Percentiles rank a stretch among this genome's conserved stretches.
These are phyloP conservation scores for Cottus gobio DNA, from an alignment of 2,113 vertebrate species.

Conservation along the genomic window DNA sequence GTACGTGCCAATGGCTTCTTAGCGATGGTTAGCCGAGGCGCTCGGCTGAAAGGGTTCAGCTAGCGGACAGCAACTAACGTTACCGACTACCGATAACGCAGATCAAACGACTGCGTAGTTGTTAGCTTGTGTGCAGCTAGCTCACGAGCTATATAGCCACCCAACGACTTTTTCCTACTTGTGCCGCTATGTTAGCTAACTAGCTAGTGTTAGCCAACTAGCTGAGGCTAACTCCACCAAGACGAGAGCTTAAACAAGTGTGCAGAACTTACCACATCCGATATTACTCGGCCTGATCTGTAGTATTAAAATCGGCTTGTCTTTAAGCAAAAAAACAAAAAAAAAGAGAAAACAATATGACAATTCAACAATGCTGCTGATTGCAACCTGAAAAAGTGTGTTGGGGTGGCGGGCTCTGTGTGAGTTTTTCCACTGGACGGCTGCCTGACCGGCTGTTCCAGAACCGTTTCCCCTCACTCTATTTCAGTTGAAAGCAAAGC, in stretches of 20 bases:
- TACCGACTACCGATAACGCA: constrained; percentile 41
- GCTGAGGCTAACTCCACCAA: constrained; percentile 69
- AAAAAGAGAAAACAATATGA: constrained; percentile 55
- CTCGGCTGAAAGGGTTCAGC: constrained; percentile 11
- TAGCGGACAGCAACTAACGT: constrained; percentile 35
- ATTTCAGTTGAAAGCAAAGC: constrained; percentile 79
- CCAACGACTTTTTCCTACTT: constrained; percentile 71
- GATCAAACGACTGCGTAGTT: constrained; percentile 79
- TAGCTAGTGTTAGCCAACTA: constrained; percentile 74
- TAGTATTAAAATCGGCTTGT: constrained; percentile 79
- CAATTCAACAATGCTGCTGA: constrained; percentile 54
- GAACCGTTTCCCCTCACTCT: constrained; percentile 77
- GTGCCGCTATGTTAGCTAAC: constrained; percentile 63
- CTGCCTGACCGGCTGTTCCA: constrained; percentile 77
- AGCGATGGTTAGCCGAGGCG: constrained; percentile 22
- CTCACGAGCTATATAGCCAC: constrained; percentile 72
- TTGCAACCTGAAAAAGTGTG: constrained; percentile 63
- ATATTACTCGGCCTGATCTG: constrained; percentile 86
- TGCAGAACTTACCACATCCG: constrained; percentile 88
- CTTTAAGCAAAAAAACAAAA: constrained; percentile 58
- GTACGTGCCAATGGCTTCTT: constrained; percentile 30
- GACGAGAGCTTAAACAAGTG: constrained; percentile 74
- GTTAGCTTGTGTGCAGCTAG: constrained; percentile 72
- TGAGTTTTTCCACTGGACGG: constrained; percentile 79
- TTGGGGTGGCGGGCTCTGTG: constrained; percentile 75